Conservation (phyloP, 2,888 invertebrate genomes). For the Tipula confusa region DNA sequence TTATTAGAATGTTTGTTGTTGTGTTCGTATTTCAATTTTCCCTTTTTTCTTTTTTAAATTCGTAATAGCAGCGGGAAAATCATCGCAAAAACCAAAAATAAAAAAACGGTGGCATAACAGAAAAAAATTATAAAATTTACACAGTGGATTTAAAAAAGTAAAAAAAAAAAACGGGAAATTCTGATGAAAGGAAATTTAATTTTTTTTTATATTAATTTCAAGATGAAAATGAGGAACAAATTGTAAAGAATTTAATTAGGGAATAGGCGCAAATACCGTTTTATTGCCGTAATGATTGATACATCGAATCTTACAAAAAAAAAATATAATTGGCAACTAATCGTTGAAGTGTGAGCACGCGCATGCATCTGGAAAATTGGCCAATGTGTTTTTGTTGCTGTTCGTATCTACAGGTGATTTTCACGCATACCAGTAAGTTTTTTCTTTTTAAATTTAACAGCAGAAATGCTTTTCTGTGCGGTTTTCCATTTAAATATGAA, state of each 20-base stretch:
- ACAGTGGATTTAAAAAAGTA: background rate
- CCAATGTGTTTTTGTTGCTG: background rate
- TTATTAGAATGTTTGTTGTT: background rate
- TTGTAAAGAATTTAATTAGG: constrained; percentile 3
- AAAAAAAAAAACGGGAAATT: too few relatives aligned
- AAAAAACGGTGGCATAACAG: background rate
- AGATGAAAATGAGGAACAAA: background rate
- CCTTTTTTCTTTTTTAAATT: background rate
- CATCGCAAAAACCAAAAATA: background rate
- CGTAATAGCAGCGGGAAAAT: background rate
- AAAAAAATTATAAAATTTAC: background rate
- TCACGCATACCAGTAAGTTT: background rate
- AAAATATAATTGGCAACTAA: background rate
- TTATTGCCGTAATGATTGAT: constrained; percentile 6
- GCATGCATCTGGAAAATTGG: background rate
- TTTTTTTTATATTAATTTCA: background rate
- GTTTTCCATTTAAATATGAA: background rate
- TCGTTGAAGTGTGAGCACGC: background rate
- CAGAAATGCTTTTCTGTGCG: background rate
- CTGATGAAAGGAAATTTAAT: background rate
- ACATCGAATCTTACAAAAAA: background rate
- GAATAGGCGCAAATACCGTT: background rate
- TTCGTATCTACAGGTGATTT: background rate
- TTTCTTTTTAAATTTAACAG: background rate
- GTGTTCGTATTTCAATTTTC: background rate